A percentile compares a stretch with the other conserved stretches of the same genome.
Evolutionary conservation across 2,113 vertebrate species (phyloP).

Genomic region (Lipophrys pholis): DNA sequence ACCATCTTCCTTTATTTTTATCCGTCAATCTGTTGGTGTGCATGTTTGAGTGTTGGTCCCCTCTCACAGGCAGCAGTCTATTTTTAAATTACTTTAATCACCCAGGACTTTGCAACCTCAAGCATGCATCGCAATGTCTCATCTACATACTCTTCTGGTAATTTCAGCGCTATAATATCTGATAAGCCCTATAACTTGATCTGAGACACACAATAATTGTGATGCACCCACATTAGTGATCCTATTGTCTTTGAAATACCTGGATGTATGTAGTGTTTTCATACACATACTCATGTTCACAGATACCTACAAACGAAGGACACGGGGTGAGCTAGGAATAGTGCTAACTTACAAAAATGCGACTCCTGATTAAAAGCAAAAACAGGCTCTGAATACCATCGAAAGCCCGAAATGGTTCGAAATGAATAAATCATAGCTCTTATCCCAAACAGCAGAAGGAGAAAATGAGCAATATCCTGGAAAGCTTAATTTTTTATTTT

Average conservation of each 20-base stretch:
- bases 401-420: slow-evolving; percentile 60
- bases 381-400: slow-evolving; percentile 65
- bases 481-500: slow-evolving; percentile 72
- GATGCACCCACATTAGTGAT: slow-evolving; percentile 1
- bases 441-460: slow-evolving; percentile 67
- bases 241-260: slow-evolving; percentile 18
- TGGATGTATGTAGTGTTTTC: neutral
- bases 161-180: slow-evolving; percentile 43
- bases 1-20: slow-evolving; percentile 44
- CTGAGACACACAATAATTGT: slow-evolving; percentile 22
- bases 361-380: slow-evolving; percentile 71
- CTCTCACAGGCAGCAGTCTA: slow-evolving; percentile 26
- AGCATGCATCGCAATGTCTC: slow-evolving; percentile 55
- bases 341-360: slow-evolving; percentile 66
- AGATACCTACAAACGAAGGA: slow-evolving; percentile 9
- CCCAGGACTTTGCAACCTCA: slow-evolving; percentile 43
- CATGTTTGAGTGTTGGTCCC: slow-evolving; percentile 11
- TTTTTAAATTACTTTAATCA: slow-evolving; percentile 70
- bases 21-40: slow-evolving; percentile 32
- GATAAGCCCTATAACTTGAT: slow-evolving; percentile 29
- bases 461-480: slow-evolving; percentile 74
- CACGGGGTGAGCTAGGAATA: slow-evolving; percentile 22
- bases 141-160: slow-evolving; percentile 55
- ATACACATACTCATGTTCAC: neutral
- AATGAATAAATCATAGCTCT: slow-evolving; percentile 75